Conservation (phyloP, 2,888 invertebrate genomes). For the Dicyrtomina minuta region DNA sequence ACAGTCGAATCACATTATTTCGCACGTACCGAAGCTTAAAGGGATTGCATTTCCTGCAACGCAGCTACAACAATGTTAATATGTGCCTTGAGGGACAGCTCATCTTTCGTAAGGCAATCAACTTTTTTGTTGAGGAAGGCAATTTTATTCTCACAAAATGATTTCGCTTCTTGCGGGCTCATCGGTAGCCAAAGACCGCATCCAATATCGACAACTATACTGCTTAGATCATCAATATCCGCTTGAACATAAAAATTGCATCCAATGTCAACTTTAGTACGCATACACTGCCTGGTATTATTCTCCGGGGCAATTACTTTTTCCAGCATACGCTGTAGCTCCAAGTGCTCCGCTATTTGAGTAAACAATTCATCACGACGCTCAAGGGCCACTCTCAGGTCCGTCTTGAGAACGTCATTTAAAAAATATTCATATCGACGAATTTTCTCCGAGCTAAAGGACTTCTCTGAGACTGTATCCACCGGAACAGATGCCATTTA, state of each 20-base stretch:
- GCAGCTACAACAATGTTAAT: constrained; percentile 76
- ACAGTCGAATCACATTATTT: too few species aligned
- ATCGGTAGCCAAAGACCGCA: constrained; percentile 75
- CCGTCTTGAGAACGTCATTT: constrained; percentile 74
- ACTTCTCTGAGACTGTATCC: not conserved
- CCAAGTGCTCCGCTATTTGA: constrained; percentile 71
- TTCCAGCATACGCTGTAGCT: constrained; percentile 70
- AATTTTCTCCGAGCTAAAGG: constrained; percentile 55
- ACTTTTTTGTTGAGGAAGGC: constrained; percentile 66
- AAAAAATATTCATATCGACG: constrained; percentile 69
- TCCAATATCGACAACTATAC: constrained; percentile 72
- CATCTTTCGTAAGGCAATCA: constrained; percentile 66
- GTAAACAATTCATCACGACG: constrained; percentile 66
- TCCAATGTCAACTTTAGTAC: constrained; percentile 72
- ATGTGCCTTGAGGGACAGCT: constrained; percentile 71
- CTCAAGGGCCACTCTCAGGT: constrained; percentile 62
- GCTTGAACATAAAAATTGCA: constrained; percentile 81
- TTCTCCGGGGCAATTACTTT: constrained; percentile 56
- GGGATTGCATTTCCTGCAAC: constrained; percentile 63
- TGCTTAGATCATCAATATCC: constrained; percentile 66
- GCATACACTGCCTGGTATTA: not conserved
- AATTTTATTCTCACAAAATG: constrained; percentile 70
- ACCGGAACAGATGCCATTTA: not conserved
- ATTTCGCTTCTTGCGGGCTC: constrained; percentile 68
- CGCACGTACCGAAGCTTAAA: too few species aligned